Conservation (phyloP, 2,888 invertebrate species). For the Tenthredo notha region DNA sequence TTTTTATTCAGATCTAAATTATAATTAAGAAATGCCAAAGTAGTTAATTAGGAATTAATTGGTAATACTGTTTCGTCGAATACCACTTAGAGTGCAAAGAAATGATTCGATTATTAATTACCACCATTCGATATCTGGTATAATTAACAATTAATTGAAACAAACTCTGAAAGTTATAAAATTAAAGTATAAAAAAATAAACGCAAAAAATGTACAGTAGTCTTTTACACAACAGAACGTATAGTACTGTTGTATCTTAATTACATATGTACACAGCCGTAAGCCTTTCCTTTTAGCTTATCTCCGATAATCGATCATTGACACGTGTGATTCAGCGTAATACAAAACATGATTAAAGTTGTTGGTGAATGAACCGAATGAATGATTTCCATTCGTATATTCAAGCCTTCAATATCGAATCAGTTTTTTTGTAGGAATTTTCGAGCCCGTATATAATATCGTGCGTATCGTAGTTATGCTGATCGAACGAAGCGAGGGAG, state of each 20-base stretch:
- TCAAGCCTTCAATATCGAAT: neutral
- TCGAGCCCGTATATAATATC: neutral
- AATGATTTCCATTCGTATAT: conserved; percentile 30
- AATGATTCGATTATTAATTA: neutral
- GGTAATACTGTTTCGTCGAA: neutral
- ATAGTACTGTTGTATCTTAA: conserved; percentile 25
- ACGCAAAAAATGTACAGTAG: neutral
- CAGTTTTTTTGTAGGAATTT: neutral
- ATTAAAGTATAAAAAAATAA: neutral
- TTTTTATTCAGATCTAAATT: neutral
- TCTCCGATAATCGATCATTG: conserved; percentile 29
- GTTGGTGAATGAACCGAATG: conserved; percentile 22
- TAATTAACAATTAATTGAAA: neutral
- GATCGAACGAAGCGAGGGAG: conserved; percentile 11
- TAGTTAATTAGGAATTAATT: neutral
- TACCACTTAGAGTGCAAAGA: neutral
- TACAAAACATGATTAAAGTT: neutral
- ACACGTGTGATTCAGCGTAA: conserved; percentile 43
- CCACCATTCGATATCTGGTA: neutral
- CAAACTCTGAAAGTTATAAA: neutral
- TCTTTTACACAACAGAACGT: neutral
- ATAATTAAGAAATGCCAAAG: neutral
- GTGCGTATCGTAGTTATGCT: neutral
- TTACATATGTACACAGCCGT: conserved; percentile 30
- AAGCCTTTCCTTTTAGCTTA: conserved; percentile 2